Evolutionary conservation across 2,113 vertebrate genomes (phyloP).

Genomic region (Numida meleagris): DNA sequence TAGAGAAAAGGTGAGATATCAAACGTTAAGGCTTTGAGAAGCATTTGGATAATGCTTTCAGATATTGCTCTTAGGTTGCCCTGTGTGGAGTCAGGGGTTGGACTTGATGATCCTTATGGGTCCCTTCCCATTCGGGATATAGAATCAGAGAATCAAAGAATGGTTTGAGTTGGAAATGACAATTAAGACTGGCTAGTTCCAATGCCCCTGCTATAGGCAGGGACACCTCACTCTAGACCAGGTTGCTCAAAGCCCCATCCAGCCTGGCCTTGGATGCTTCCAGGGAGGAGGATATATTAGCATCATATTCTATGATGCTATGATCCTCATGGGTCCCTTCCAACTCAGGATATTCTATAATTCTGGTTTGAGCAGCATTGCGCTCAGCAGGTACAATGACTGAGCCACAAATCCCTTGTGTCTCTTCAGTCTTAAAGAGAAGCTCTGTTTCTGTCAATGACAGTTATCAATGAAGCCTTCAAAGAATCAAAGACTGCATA

Average conservation of each 20-base stretch:
- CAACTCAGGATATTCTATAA: neutral
- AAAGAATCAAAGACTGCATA: neutral
- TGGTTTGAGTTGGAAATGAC: too few species aligned
- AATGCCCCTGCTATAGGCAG: too few species aligned
- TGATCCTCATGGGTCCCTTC: neutral
- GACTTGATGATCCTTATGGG: neutral
- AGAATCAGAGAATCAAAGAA: too few species aligned
- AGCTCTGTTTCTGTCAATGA: neutral
- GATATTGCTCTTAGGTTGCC: neutral
- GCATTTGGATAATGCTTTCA: neutral
- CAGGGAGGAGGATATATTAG: too few species aligned
- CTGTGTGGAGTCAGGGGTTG: neutral
- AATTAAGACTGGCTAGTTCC: too few species aligned
- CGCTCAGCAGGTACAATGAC: neutral
- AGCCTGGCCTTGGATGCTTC: too few species aligned
- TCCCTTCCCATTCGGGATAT: neutral
- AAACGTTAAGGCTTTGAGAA: neutral
- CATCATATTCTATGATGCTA: too few species aligned
- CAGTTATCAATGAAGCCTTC: neutral
- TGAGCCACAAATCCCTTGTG: fast-evolving
- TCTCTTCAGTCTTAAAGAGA: neutral
- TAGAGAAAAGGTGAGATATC: neutral
- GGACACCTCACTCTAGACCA: too few species aligned
- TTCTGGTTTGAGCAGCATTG: neutral
- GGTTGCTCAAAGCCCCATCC: too few species aligned